Base-by-base conservation (phyloP, 30 jellyfish, hydroid and myxozoan species). In the Cassiopea xamachana region DNA sequence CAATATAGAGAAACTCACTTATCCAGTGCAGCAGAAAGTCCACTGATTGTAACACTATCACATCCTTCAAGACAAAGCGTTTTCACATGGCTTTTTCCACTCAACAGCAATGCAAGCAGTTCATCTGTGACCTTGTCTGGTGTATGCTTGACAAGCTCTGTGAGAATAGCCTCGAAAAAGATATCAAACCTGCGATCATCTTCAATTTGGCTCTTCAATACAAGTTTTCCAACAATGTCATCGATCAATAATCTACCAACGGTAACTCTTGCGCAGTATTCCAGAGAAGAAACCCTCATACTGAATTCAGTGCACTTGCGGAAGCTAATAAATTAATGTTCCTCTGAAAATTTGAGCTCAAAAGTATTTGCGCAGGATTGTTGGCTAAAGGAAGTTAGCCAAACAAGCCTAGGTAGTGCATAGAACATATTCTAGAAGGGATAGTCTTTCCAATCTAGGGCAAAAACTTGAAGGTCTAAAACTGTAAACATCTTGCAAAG, bases 21-120 rank as follows among this genome's bases (percentile, higher is more conserved):
- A 18, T 89, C 39, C 1, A 89, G 14, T 1, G 91, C 91, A 70
- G 89, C 13, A 48, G 87, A 44, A 55, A 89, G 60, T 39, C 97
- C 97, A 19, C 27, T 84, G 12, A 84, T 17, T 74, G 97, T 51
- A 44, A 90, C 69, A 77, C 77, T 83, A 58, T 2, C 74, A 73
- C 97, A 90, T 60, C 80, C 76, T 83, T 71, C 67, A 50, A 90
- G 87, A 59, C 1, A 16, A 72, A 90, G 73, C 68, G 60, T 48
- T 55, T 82, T 90, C 83, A 90, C 7, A 50, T 83, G 93, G 50
- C 64, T 70, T 7, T 71, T 70, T 6, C 94, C 94, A 87, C 85
- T 60, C 49, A 87, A 78, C 60, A 90, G 60, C 77, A 87, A 70
- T 47, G n/a, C 67, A 15, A 87, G 84, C 15, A 77, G 27, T 44